Evolutionary conservation across 2,113 vertebrate species (phyloP), one percentile per base, ranked within the genome.

Genomic region (Mus spicilegus): DNA sequence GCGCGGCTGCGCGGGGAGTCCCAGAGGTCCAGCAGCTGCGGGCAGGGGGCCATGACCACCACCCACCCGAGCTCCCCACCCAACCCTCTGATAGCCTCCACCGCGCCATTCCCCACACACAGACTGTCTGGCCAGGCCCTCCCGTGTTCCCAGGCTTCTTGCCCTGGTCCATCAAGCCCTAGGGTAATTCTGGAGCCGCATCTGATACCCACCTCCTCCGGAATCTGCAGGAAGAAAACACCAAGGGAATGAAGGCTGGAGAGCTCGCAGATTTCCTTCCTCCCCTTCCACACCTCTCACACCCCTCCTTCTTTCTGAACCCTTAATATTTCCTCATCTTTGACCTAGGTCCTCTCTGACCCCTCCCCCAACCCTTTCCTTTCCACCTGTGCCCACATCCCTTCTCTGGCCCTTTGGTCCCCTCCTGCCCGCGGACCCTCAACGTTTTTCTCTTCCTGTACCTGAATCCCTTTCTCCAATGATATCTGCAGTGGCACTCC

Each of bases 131-230:
- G 36, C 87, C 87, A 30, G 19, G 33, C 17, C 72, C 42, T 22
- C 36, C 65, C 20, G 7, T 1, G 9, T 39, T 10, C 73, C 84
- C 39, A 1, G 67, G 22, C 11, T 24, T 30, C 36, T 69, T 6
- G 36, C 8, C 2, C 75, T 28, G 72, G 28, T 7, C 9, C 58
- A n/a, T 89, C 3, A 2, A 54, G 39, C 30, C 49, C 56, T 65
- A 26, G 69, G 90, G 28, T 28, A 67, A 67, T 51, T 8, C 7
- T 13, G 46, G 69, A 70, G 11, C 13, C 77, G 36, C 73, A 11
- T 36, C 63, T 1, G 42, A 81, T 30, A 95, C 97, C 61, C 96
- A 98, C 98, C 98, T 98, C 91, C 73, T 97, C 94, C 2, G 98
- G 93, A 56, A 98, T 97, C 98, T 98, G 96, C 4, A 81, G 92